Conservation (phyloP, 1,140 invertebrate genomes). For the Zophobas atratus region DNA sequence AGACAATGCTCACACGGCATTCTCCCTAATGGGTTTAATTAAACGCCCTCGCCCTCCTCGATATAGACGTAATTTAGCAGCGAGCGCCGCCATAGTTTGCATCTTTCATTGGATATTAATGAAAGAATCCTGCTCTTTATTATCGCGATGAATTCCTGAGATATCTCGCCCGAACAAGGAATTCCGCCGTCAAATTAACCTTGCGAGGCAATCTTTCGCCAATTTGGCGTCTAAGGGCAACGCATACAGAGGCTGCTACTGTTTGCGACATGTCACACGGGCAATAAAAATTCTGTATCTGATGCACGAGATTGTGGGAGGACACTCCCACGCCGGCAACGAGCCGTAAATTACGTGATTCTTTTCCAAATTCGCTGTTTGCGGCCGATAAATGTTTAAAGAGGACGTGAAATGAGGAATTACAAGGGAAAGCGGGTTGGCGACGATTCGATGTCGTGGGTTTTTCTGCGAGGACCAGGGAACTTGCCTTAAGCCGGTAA, state of each 20-base stretch:
- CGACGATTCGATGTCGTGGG: background rate
- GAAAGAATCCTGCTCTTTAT: slow-evolving; percentile 4
- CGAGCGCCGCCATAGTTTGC: slow-evolving; percentile 2
- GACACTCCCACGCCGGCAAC: no score
- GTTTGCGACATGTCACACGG: background rate
- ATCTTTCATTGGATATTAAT: slow-evolving; percentile 19
- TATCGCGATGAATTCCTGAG: slow-evolving; percentile 4
- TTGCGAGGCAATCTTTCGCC: background rate
- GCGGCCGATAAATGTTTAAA: no score
- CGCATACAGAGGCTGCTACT: background rate
- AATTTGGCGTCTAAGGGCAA: no score
- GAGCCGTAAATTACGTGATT: no score
- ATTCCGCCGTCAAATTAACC: background rate
- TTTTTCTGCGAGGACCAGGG: slow-evolving; percentile 16
- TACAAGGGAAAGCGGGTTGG: slow-evolving; percentile 5
- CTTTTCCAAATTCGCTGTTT: no score
- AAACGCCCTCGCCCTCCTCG: slow-evolving; percentile 35
- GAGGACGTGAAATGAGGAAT: background rate
- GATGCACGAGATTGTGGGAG: background rate
- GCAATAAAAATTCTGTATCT: background rate
- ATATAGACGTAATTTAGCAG: slow-evolving; percentile 45
- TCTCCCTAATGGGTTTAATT: slow-evolving; percentile 49
- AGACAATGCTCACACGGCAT: slow-evolving; percentile 50
- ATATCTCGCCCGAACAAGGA: background rate
- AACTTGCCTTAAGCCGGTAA: slow-evolving; percentile 18